Base-by-base conservation (phyloP, 2,888 invertebrate genomes). In the Lasius platythorax region DNA sequence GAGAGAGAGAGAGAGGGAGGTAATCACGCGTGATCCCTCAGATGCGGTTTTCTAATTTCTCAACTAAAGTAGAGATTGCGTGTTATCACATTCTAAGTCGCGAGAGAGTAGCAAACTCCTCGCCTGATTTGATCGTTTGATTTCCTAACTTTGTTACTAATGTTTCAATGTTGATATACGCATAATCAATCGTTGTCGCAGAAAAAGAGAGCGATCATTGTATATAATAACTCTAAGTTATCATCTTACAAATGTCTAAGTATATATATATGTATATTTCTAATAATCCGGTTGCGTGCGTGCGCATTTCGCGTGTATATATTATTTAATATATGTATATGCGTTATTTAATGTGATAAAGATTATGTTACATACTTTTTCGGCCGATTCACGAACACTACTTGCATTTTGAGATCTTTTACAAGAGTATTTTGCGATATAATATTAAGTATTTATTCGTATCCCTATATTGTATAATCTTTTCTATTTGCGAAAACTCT, bases 301-400 rank as follows among this genome's bases (percentile, higher is more conserved):
- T 40, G 50, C 50, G 83, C 76, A 53, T 18, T 70, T 68, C 72
- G 66, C 30, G n/a, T 75, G 50, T 75, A 23, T 75, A 23, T 46
- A 76, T 75, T 12, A 79, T 79, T 66, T 58, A 82, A 56, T 53
- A 56, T 82, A 74, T 81, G 67, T 76, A 56, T 67, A 82, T 70
- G 53, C 66, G 18, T 85, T 50, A 1, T 50, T 83, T 73, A 58
- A 82, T 78, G 50, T 6, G 76, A 86, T 89, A 88, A 86, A 88
- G 88, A 89, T 82, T 85, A 74, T 76, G 85, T 85, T 90, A 90
- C 63, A 82, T 74, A 79, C 76, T 83, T 89, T 92, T 90, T 93
- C 91, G 92, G 93, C 92, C 93, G 93, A 92, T 93, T 92, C 91
- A 90, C 90, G 93, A 93, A 93, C 92, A 92, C 93, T 93, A 93